These are phyloP conservation scores for Scaptomyza graminum DNA, from an alignment of 1,140 invertebrate species.

Conservation along the genomic window DNA sequence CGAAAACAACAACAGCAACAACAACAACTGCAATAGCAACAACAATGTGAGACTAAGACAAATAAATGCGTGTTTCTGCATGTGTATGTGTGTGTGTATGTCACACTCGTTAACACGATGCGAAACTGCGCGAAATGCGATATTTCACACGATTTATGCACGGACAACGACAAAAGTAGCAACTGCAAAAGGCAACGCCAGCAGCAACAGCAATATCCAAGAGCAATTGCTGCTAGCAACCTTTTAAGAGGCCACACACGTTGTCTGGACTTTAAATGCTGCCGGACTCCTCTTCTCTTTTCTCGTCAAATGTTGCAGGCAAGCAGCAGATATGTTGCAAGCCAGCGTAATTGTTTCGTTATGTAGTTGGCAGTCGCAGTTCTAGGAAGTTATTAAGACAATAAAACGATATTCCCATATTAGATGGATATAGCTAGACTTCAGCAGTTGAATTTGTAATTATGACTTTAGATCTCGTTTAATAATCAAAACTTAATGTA, in stretches of 20 bases:
- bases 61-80: conserved; percentile 71
- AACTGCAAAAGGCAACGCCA: conserved; percentile 58
- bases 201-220: conserved; percentile 40
- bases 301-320: conserved; percentile 10
- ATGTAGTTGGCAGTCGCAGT: conserved; percentile 4
- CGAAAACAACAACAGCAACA: conserved; percentile 19
- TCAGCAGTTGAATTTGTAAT: not conserved
- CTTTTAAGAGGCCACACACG: conserved; percentile 65
- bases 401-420: not conserved
- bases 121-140: conserved; percentile 83
- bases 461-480: too few species aligned
- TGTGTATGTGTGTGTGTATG: conserved; percentile 60
- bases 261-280: conserved; percentile 50
- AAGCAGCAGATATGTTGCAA: not conserved
- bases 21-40: conserved; percentile 41
- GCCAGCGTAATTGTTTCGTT: conserved; percentile 39
- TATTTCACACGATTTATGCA: conserved; percentile 84
- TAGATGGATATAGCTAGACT: not conserved
- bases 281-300: not conserved
- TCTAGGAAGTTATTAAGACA: not conserved
- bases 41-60: conserved; percentile 60
- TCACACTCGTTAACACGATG: conserved; percentile 82
- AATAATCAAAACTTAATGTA: too few species aligned
- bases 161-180: conserved; percentile 75
- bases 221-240: conserved; percentile 42